These are phyloP conservation scores for Heterodera schachtii DNA, from an alignment of 1,140 invertebrate genomes.

Conservation along the genomic window DNA sequence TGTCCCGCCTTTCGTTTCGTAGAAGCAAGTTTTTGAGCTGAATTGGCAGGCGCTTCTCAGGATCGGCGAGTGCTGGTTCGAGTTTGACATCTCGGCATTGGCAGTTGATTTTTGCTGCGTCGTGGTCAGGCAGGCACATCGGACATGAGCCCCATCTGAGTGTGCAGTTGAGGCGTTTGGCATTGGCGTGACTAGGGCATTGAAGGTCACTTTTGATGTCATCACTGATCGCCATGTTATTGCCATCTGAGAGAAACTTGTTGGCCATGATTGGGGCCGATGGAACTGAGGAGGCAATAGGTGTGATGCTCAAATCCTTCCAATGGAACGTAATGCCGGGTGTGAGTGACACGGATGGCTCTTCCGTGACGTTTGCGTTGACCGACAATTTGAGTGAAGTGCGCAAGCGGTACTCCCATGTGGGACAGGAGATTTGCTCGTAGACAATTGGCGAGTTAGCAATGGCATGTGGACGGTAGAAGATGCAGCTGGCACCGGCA, in stretches of 20 bases:
- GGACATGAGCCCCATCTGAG: neutral
- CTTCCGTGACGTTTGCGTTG: neutral
- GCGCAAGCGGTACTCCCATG: slow-evolving; percentile 4
- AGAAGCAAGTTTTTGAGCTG: too few relatives aligned
- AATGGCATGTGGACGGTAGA: neutral
- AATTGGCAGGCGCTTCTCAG: too few relatives aligned
- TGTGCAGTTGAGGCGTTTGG: slow-evolving; percentile 8
- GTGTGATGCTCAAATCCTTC: slow-evolving; percentile 11
- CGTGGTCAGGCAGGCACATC: neutral
- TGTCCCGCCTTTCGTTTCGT: too few relatives aligned
- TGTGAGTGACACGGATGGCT: neutral
- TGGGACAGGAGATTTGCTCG: slow-evolving; percentile 8
- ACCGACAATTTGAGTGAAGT: neutral
- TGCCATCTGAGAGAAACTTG: slow-evolving; percentile 10
- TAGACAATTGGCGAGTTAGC: neutral
- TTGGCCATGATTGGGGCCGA: neutral
- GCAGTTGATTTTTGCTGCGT: neutral
- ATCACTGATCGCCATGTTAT: neutral
- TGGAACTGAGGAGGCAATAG: neutral
- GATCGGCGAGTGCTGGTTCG: too few relatives aligned
- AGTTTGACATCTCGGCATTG: neutral
- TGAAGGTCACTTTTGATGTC: neutral
- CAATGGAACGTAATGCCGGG: slow-evolving; percentile 10
- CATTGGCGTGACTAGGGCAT: neutral
- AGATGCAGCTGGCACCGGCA: slow-evolving; percentile 3